Percentiles rank a stretch among this genome's conserved stretches.
These are phyloP conservation scores for Tragelaphus scriptus DNA, from an alignment of 2,113 vertebrate species.

Conservation along the genomic window DNA sequence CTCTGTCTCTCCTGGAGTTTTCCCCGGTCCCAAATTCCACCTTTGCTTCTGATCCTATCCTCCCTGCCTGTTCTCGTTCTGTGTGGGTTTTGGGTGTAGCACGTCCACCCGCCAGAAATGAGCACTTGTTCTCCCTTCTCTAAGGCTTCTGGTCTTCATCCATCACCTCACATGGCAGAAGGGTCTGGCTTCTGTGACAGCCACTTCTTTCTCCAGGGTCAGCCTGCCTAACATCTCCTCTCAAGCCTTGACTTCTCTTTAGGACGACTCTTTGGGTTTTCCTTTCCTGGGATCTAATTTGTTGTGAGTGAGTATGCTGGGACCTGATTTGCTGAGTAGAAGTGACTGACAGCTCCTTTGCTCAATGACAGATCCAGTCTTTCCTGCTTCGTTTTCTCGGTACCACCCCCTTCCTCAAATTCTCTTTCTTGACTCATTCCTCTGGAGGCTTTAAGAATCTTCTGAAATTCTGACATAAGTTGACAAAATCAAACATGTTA, in stretches of 20 bases:
- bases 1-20: neutral
- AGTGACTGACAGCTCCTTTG: neutral
- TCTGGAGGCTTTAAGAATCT: slow-evolving; percentile 33
- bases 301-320: neutral
- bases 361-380: neutral
- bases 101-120: neutral
- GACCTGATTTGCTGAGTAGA: slow-evolving; percentile 22
- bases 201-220: neutral
- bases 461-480: slow-evolving; percentile 50
- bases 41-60: neutral
- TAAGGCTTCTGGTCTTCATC: neutral
- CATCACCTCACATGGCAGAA: neutral
- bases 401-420: slow-evolving; percentile 31
- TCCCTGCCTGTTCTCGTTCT: neutral
- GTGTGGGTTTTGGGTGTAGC: neutral
- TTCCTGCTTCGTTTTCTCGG: neutral
- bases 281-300: slow-evolving; percentile 27
- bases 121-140: neutral
- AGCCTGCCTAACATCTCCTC: neutral
- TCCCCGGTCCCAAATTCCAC: neutral
- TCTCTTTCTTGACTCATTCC: slow-evolving; percentile 62
- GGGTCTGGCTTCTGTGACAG: neutral
- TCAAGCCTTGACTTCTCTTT: slow-evolving; percentile 7
- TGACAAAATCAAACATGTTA: slow-evolving; percentile 26
- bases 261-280: neutral